A percentile compares a stretch with the other conserved stretches of the same genome.
Conservation (phyloP, 2,888 invertebrate species). For the Zygothrica quintamaculata region DNA sequence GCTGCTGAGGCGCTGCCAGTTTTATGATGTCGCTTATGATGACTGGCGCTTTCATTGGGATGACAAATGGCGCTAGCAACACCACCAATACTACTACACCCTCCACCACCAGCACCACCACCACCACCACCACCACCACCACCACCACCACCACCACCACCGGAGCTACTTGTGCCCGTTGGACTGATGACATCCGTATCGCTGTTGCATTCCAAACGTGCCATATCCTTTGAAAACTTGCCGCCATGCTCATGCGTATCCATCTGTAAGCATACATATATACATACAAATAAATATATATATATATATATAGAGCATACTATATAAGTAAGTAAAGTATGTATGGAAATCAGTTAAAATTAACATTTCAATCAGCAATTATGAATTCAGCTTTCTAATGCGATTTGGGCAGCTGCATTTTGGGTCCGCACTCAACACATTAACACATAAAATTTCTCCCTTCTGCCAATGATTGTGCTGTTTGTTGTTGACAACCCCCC, state of each 20-base stretch:
- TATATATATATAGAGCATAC: no score
- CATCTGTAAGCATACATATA: no score
- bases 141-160: constrained; percentile 86
- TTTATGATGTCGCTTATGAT: constrained; percentile 73
- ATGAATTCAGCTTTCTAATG: not conserved
- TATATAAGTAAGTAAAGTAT: no score
- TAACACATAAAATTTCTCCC: no score
- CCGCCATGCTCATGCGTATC: constrained; percentile 78
- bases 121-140: constrained; percentile 86
- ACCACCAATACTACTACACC: no score
- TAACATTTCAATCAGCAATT: not conserved
- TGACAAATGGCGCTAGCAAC: constrained; percentile 80
- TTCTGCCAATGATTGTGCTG: no score
- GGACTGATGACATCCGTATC: constrained; percentile 82
- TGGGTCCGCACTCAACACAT: not conserved
- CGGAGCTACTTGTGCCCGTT: constrained; percentile 82
- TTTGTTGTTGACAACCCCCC: no score
- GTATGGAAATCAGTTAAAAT: constrained; percentile 3
- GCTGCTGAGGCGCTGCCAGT: constrained; percentile 39
- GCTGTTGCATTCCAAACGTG: constrained; percentile 75
- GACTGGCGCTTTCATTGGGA: constrained; percentile 30
- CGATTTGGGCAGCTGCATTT: not conserved
- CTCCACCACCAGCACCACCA: no score
- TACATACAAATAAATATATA: no score
- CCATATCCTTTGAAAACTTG: constrained; percentile 78